Conservation (phyloP, 2,113 vertebrate species). For the Balaenoptera acutorostrata region DNA sequence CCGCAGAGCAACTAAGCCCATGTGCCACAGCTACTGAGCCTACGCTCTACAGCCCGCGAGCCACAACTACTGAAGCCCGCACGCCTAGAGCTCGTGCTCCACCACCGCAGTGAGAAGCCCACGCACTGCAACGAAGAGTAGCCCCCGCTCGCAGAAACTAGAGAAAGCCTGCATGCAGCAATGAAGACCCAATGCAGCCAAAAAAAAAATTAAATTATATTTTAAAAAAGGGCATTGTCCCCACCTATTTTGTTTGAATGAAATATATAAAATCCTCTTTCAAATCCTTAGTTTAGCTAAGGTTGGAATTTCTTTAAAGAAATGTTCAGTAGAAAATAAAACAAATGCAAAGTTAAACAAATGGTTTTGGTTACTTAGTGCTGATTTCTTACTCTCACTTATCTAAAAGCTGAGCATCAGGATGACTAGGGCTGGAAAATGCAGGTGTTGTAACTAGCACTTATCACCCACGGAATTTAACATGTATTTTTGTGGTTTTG, state of each 20-base stretch:
- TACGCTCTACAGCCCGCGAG: too few relatives aligned
- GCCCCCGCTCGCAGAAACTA: too few relatives aligned
- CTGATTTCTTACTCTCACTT: neutral
- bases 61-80: too few relatives aligned
- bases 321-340: neutral
- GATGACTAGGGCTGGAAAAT: neutral
- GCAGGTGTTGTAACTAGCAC: too few relatives aligned
- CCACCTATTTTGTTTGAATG: neutral
- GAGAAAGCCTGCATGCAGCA: too few relatives aligned
- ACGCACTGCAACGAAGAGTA: fast-evolving
- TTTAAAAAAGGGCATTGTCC: too few relatives aligned
- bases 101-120: too few relatives aligned
- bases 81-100: too few relatives aligned
- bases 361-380: neutral
- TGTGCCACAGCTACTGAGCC: too few relatives aligned
- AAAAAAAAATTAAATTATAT: too few relatives aligned
- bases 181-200: too few relatives aligned
- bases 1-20: too few relatives aligned
- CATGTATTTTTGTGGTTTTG: neutral
- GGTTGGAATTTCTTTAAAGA: neutral
- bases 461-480: neutral
- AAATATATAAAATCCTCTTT: neutral
- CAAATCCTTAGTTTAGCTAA: neutral
- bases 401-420: neutral
- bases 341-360: neutral